Percentiles rank a stretch among this genome's conserved stretches.
Evolutionary conservation across 2,888 invertebrate genomes (phyloP).

Genomic region (Drosophila lacicola): DNA sequence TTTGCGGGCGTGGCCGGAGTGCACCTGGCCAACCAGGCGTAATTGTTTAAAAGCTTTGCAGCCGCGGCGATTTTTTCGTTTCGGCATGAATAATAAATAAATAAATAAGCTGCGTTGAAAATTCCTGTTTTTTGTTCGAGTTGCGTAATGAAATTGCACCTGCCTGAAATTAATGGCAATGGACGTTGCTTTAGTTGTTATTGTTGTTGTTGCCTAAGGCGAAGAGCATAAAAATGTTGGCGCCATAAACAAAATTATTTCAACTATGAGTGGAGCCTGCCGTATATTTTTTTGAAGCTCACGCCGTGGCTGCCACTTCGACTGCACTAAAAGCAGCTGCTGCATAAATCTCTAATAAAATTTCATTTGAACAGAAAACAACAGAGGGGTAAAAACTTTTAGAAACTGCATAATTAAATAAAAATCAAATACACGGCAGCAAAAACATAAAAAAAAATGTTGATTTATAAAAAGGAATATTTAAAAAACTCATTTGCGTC

Average conservation of each 20-base stretch:
- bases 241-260: slow-evolving; percentile 62
- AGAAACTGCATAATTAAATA: slow-evolving; percentile 36
- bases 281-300: slow-evolving; percentile 6
- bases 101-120: slow-evolving; percentile 42
- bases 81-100: slow-evolving; percentile 60
- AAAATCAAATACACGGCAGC: slow-evolving; percentile 8
- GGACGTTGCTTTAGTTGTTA: slow-evolving; percentile 39
- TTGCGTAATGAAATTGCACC: slow-evolving; percentile 66
- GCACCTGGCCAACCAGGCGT: slow-evolving; percentile 42
- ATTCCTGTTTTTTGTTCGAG: slow-evolving; percentile 14
- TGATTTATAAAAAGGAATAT: no score
- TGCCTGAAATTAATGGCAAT: slow-evolving; percentile 61
- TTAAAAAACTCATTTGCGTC: no score
- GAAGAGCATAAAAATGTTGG: slow-evolving; percentile 46
- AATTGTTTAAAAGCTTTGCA: slow-evolving; percentile 70
- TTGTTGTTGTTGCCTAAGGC: slow-evolving; percentile 19
- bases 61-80: slow-evolving; percentile 24
- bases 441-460: no score
- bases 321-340: slow-evolving; percentile 41
- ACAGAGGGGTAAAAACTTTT: neutral
- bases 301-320: slow-evolving; percentile 5
- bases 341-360: slow-evolving; percentile 43
- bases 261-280: slow-evolving; percentile 32
- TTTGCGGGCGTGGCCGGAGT: slow-evolving; percentile 19
- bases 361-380: slow-evolving; percentile 23